Evolutionary conservation across 2,797 vertebrate species (phyloP).

Genomic region (Typhlichthys eigenmanni): DNA sequence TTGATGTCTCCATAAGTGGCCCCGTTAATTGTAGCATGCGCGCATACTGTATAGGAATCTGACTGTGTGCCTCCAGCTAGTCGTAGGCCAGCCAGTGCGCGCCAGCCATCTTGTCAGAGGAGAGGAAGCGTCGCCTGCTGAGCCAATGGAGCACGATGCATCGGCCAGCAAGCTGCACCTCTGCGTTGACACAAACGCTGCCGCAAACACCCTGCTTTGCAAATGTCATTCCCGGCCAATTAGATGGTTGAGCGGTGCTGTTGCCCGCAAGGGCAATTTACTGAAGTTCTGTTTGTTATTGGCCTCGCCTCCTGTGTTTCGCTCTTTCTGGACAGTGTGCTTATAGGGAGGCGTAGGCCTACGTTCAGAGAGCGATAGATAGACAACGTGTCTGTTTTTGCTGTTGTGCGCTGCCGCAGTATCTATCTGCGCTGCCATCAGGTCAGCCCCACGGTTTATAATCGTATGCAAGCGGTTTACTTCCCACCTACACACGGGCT

Average conservation of each 20-base stretch:
- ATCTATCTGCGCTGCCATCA: conserved; percentile 29
- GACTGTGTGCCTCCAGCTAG: conserved; percentile 17
- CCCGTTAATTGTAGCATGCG: conserved; percentile 60
- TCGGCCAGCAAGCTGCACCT: conserved; percentile 49
- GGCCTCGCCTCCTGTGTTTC: conserved; percentile 43
- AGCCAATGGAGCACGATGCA: conserved; percentile 54
- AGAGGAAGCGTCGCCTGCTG: conserved; percentile 41
- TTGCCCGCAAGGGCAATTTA: conserved; percentile 49
- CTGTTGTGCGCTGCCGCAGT: too few species aligned
- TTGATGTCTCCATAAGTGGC: conserved; percentile 46
- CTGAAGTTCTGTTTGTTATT: conserved; percentile 61
- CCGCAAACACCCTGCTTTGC: conserved; percentile 62
- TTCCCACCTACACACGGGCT: conserved; percentile 66
- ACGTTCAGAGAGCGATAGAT: too few species aligned
- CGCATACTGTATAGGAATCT: conserved; percentile 21
- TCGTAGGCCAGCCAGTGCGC: neutral
- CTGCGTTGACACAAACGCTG: conserved; percentile 56
- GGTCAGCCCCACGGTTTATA: conserved; percentile 58
- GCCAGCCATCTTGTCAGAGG: conserved; percentile 36
- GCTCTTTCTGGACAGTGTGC: neutral
- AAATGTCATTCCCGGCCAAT: conserved; percentile 76
- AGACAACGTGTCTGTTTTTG: too few species aligned
- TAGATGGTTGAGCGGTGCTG: conserved; percentile 67
- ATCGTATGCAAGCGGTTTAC: conserved; percentile 64
- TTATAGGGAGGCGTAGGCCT: too few species aligned